Conservation (phyloP, 2,113 vertebrate genomes). For the Cyanistes caeruleus region DNA sequence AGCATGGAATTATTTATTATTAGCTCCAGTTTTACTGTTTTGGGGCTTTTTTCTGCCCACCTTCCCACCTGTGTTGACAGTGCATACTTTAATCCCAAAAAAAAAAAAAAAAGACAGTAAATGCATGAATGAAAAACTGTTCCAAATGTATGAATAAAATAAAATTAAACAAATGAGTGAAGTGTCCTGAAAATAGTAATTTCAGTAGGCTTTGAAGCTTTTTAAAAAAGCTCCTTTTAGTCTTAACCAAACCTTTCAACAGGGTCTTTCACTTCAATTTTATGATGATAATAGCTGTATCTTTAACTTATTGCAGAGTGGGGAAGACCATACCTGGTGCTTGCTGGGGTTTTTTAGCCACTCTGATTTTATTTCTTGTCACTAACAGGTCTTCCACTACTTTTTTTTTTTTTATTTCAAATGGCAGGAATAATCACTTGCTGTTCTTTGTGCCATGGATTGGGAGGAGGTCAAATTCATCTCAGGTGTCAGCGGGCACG, state of each 20-base stretch:
- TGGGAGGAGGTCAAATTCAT: neutral
- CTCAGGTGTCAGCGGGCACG: accelerated
- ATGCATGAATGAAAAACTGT: neutral
- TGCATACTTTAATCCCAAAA: neutral
- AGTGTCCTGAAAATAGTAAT: neutral
- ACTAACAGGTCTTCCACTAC: neutral
- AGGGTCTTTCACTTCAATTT: neutral
- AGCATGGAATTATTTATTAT: neutral
- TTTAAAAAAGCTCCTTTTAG: neutral
- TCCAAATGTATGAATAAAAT: neutral
- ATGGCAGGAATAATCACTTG: neutral
- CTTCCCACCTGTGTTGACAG: neutral
- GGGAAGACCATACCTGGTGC: neutral
- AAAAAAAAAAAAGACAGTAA: neutral
- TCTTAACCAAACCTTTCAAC: neutral
- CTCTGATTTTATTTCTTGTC: neutral
- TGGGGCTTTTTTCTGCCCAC: neutral
- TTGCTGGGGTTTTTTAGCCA: neutral
- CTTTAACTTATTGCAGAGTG: neutral
- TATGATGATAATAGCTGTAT: neutral
- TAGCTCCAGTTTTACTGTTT: neutral
- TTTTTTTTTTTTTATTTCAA: neutral
- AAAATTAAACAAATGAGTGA: neutral
- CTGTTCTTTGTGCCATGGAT: neutral
- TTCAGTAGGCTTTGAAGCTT: neutral